These are phyloP conservation scores for Lingula anatina DNA, from an alignment of 2,888 invertebrate species.

Conservation along the genomic window DNA sequence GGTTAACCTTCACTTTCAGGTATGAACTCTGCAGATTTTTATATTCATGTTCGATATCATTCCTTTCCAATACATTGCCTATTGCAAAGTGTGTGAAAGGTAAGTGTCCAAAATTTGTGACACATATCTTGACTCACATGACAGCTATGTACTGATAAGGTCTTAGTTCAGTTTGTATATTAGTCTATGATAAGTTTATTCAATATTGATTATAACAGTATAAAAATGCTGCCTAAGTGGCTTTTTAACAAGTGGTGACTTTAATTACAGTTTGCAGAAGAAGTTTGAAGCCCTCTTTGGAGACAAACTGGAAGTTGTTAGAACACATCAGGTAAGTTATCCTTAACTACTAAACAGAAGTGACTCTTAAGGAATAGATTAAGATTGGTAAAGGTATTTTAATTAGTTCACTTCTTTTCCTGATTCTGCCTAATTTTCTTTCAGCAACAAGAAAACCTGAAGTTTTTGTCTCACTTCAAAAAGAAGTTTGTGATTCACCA, in stretches of 20 bases:
- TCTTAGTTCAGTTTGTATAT: no score
- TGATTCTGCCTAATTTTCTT: not conserved
- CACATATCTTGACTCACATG: no score
- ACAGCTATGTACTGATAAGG: no score
- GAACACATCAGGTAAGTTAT: constrained; percentile 97
- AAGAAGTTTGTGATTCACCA: constrained; percentile 82
- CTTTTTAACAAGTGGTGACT: no score
- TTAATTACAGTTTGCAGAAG: constrained; percentile 69
- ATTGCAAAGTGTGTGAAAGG: no score
- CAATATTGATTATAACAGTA: no score
- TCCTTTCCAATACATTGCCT: no score
- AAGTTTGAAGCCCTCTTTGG: constrained; percentile 84
- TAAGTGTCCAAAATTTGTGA: no score
- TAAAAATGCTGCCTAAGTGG: no score
- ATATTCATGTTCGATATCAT: no score
- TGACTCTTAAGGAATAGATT: not conserved
- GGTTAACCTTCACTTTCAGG: constrained; percentile 98
- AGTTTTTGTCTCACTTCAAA: constrained; percentile 95
- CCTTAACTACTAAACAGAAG: not conserved
- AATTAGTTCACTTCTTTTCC: not conserved
- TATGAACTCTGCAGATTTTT: no score
- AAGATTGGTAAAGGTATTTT: not conserved
- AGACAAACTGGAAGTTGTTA: constrained; percentile 86
- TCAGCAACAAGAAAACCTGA: constrained; percentile 96
- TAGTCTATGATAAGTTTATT: no score